Evolutionary conservation across 2,888 invertebrate species (phyloP), one percentile per base, ranked within the genome.

Genomic region (Podotricha telesiphe): DNA sequence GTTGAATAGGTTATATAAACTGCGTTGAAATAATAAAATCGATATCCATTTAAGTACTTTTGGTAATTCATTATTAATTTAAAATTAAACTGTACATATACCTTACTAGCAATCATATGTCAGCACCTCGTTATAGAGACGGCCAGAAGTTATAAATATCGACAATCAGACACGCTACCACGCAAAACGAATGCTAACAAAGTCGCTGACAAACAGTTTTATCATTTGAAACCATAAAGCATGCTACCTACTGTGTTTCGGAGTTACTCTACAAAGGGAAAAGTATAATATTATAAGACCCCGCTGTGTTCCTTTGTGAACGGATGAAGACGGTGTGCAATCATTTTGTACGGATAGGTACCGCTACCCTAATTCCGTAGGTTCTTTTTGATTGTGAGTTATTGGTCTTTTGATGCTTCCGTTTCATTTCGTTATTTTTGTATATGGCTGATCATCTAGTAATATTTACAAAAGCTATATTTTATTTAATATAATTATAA

Each of bases 181-280:
- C 82, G 81, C 82, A 79, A 87, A 85, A 86, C 80, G 85, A 86
- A 84, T 84, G 78, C 81, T 79, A 86, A 72, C 89, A 91, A 89
- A 86, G 89, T 86, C 85, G 86, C 90, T 88, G 88, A 91, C 90
- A 89, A 91, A 91, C 91, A 89, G 84, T 92, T 89, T 89, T 91
- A 93, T 92, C 92, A 93, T 93, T 92, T 87, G 88, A 88, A 91
- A 88, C 91, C 91, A 87, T 92, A 92, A 91, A 92, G 91, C 87
- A 89, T 88, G 85, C 89, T 84, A 86, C 91, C 92, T 86, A 91
- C 91, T 88, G 91, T 73, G 91, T 79, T 79, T 80, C 80, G 83
- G 80, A 87, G 89, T 88, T 86, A 87, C 89, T 62, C 48, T 82
- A 92, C 91, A 92, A 93, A 92, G 91, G 90, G 86, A 86, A 82